Evolutionary conservation across 2,888 invertebrate genomes (phyloP).

Genomic region (Autographa pulchrina): DNA sequence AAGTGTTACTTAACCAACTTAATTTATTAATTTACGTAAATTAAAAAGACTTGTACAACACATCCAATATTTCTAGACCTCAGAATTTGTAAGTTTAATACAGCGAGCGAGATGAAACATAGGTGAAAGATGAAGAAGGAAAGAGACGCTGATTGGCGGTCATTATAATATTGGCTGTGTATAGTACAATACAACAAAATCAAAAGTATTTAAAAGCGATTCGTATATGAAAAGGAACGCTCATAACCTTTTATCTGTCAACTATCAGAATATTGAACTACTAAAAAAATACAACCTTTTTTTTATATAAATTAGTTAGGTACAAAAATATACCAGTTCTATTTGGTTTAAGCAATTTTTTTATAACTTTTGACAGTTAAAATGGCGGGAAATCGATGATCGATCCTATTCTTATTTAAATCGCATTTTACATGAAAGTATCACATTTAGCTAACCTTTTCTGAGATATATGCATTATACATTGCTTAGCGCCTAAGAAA

Average conservation of each 20-base stretch:
- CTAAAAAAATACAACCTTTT: too few relatives aligned
- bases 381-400: not conserved
- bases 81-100: not conserved
- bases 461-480: not conserved
- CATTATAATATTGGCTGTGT: not conserved
- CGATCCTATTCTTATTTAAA: not conserved
- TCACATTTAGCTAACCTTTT: not conserved
- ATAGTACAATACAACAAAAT: not conserved
- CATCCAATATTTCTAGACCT: constrained; percentile 7
- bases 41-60: constrained; percentile 14
- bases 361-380: not conserved
- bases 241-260: too few relatives aligned
- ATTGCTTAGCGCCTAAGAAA: not conserved
- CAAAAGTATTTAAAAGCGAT: not conserved
- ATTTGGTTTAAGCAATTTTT: too few relatives aligned
- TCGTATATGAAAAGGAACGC: not conserved
- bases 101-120: not conserved
- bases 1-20: constrained; percentile 58
- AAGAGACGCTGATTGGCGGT: not conserved
- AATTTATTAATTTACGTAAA: constrained; percentile 65
- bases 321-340: too few relatives aligned
- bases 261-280: too few relatives aligned
- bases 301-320: too few relatives aligned
- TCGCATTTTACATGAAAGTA: not conserved
- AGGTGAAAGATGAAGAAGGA: not conserved